Base-by-base conservation (phyloP, 2,888 invertebrate genomes). In the Morpho deidamia region DNA sequence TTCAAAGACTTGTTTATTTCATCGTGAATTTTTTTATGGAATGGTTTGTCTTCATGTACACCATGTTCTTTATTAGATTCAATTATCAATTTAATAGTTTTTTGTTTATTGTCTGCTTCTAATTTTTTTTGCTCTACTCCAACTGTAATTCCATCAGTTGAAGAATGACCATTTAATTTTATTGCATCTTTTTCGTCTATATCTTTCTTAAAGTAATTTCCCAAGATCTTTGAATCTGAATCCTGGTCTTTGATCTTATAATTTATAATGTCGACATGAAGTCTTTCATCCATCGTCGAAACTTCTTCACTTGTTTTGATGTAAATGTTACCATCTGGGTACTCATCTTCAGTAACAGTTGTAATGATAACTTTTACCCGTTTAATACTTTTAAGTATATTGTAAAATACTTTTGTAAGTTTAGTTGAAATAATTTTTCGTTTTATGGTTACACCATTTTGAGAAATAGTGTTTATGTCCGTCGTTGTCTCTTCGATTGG, bases 281-380 rank as follows among this genome's bases (percentile, higher is more conserved):
- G 46, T 51, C 47, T 60, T 62, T 83, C 76, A 65, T 89, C 87
- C 9, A 71, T 23, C 1, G 83, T 63, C 11, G 82, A 79, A 39
- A 82, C 70, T 61, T 81, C 86, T 73, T 86, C 85, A 65, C 74
- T 83, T 4, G 81, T 85, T 65, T 82, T 85, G 33, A 78, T 82
- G 10, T 79, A 71, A 1, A 83, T 60, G 11, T 83, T 78, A 2
- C 87, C 84, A 71, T 88, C 85, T 8, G 83, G 83, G 57, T 83
- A 71, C 68, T 81, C 81, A 65, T 90, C 88, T 74, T 84, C 85
- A 48, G 72, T 69, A 1, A 78, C 60, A 3, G 79, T 85, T 63
- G 69, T 81, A 0, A 76, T 67, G 2, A 69, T 81, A 7, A 74
- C 83, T 70, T 83, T 81, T 10, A 70, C 77, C 64, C 83, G 75